Evolutionary conservation across 2,888 invertebrate genomes (phyloP), one percentile per base, ranked within the genome.

Genomic region (Drosophila putrida): DNA sequence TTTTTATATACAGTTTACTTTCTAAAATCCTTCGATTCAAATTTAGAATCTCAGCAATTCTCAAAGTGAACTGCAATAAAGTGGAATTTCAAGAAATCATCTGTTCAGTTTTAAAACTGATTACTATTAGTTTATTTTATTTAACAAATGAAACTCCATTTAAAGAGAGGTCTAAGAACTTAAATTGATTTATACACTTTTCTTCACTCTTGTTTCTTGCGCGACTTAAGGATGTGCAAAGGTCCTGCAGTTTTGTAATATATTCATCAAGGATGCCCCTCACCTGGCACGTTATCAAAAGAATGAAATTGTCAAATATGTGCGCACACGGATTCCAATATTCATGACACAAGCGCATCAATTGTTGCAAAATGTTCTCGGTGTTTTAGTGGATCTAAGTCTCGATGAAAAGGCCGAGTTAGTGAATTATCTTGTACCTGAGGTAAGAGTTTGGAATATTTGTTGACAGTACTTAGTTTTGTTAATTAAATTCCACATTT

Each of bases 281-380:
- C 35, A 35, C 35, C 35, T 35, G 4, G 35, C 10, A 11, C 35
- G 35, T 11, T 35, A 35, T 35, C 35, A 35, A 35, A 35, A 36
- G n/a, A 35, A 55, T 44, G 35, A 35, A 35, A 35, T 35, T 35
- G 11, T 35, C 35, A 35, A 35, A 35, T 35, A 35, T 10, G 11
- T 35, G 11, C 35, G 35, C 35, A 35, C 35, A n/a, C 35, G 35
- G 11, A 27, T 35, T 35, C 35, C 35, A 39, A 35, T 35, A 35
- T 35, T 35, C 35, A 35, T 35, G 35, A 35, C 35, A 5, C 35
- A 35, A 35, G 35, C 35, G 11, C 35, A 35, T 35, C 35, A 35
- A 35, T 11, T 35, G 11, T 5, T 35, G 35, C 35, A 5, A 35
- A 35, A 35, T 35, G 35, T 35, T 4, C 35, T 35, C 4, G 35